Base-by-base conservation (phyloP, 2,888 invertebrate species). In the Diplazon laetatorius region DNA sequence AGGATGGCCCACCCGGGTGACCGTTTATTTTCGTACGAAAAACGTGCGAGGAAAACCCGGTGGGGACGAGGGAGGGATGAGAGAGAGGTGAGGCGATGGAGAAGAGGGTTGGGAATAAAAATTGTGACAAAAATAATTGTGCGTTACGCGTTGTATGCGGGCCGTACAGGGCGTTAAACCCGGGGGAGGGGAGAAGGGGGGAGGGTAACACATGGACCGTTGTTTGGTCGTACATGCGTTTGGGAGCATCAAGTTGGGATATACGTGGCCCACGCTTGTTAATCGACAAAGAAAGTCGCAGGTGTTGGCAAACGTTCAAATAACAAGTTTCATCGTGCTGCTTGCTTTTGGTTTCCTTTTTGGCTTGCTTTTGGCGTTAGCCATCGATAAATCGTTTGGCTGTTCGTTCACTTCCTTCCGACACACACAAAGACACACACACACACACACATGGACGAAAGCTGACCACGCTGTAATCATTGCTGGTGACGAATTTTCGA, bases 11-110 rank as follows among this genome's bases (percentile, higher is more conserved):
- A n/a, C 52, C 52, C 73, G 55, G 66, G 66, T 48, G 65, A n/a
- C 25, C 42, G 82, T 85, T 86, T 87, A 87, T 88, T 88, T 86
- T 85, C 78, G 82, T 83, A 81, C 73, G 83, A 85, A 85, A 83
- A 82, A 84, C 77, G 80, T 18, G n/a, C 79, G 80, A 73, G 80
- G 82, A 82, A 83, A 80, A 76, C 59, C 76, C n/a, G n/a, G 79
- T 82, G 82, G 82, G 78, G 71, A n/a, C n/a, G n/a, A n/a, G 50
- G 52, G 35, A 18, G 52, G 39, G 25, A 30, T n/a, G n/a, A 22
- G 25, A 73, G 35, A 14, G 6, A n/a, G n/a, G n/a, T n/a, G n/a
- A n/a, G n/a, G n/a, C n/a, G n/a, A n/a, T n/a, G n/a, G n/a, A n/a
- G n/a, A n/a, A n/a, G n/a, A n/a, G n/a, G n/a, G n/a, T n/a, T 35